Conservation (phyloP, 2,797 vertebrate species). For the Eleutherodactylus coqui region DNA sequence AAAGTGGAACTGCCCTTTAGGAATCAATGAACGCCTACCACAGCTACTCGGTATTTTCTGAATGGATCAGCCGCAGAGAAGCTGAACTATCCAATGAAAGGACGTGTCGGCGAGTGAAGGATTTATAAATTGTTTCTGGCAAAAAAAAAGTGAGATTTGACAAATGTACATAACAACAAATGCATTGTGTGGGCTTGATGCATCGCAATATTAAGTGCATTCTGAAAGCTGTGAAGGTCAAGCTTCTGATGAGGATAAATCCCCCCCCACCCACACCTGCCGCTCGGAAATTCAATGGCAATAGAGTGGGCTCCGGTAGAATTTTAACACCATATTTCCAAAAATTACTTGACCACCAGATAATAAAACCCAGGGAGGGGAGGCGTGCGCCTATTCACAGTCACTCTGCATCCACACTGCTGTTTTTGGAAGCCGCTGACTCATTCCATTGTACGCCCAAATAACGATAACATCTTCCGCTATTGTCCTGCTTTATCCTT, state of each 20-base stretch:
- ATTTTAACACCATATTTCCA: background rate
- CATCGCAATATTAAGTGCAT: constrained; percentile 20
- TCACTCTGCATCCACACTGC: background rate
- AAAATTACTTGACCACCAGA: constrained; percentile 18
- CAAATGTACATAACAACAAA: background rate
- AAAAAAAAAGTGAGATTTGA: background rate
- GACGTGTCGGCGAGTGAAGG: background rate
- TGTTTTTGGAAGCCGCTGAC: background rate
- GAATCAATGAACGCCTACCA: no score
- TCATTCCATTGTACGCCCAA: constrained; percentile 13
- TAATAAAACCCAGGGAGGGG: background rate
- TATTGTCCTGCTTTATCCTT: constrained; percentile 25
- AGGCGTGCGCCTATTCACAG: background rate
- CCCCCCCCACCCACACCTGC: no score
- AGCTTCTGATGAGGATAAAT: background rate
- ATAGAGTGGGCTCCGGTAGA: background rate
- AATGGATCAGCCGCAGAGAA: background rate
- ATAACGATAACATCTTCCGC: background rate
- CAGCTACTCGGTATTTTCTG: no score
- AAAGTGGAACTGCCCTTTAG: background rate
- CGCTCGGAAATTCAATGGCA: background rate
- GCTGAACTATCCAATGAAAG: no score
- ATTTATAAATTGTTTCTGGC: background rate
- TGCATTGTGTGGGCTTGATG: background rate
- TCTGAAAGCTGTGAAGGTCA: constrained; percentile 33